Percentiles rank a stretch among this genome's conserved stretches.
Evolutionary conservation across 2,888 invertebrate genomes (phyloP).

Genomic region (Stratiomys singularior): DNA sequence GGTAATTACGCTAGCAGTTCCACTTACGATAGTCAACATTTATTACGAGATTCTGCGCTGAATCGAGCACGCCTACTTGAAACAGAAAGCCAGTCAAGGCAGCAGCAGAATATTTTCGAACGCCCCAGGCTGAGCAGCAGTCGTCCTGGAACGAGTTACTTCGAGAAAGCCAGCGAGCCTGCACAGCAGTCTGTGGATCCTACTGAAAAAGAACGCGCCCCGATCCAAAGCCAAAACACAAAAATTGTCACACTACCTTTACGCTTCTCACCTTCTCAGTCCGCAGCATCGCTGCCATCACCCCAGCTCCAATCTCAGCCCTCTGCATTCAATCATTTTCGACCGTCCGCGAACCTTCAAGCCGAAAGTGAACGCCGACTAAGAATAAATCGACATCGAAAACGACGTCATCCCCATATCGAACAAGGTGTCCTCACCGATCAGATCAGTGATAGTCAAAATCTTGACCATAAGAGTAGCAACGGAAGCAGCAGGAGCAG

Average conservation of each 20-base stretch:
- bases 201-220: neutral
- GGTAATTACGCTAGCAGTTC: slow-evolving; percentile 33
- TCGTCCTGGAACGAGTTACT: slow-evolving; percentile 52
- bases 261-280: slow-evolving; percentile 19
- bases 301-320: neutral
- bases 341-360: slow-evolving; percentile 12
- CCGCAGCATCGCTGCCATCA: slow-evolving; percentile 4
- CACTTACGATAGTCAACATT: neutral
- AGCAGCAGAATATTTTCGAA: neutral
- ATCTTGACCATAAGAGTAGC: neutral
- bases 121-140: slow-evolving; percentile 54
- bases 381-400: slow-evolving; percentile 38
- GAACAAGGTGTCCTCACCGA: neutral
- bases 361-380: slow-evolving; percentile 20
- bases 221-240: neutral
- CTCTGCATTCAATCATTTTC: slow-evolving; percentile 20
- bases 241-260: slow-evolving; percentile 7
- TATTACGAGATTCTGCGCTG: neutral
- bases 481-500: neutral
- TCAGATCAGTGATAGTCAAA: neutral
- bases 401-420: slow-evolving; percentile 34
- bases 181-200: neutral
- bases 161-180: slow-evolving; percentile 20
- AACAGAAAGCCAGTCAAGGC: slow-evolving; percentile 48
- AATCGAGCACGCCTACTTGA: neutral